phyloP scores from a whole-genome alignment of 2,113 vertebrate species.

The Oreotrochilus melanogaster region DNA sequence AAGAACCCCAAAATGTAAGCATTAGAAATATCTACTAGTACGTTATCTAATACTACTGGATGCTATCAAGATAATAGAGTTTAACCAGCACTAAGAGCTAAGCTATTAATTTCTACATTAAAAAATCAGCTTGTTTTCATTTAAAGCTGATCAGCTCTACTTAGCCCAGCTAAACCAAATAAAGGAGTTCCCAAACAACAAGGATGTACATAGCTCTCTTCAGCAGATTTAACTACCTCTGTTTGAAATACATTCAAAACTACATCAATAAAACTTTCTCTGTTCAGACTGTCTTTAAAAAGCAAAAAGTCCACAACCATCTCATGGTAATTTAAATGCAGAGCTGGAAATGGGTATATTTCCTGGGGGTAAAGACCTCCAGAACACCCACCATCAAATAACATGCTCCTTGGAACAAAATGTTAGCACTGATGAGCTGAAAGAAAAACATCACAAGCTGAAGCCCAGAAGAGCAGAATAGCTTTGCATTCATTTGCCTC shows the following conservation, averaged over 20 bases:
- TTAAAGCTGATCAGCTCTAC: conserved; percentile 17
- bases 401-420: neutral
- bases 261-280: neutral
- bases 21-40: neutral
- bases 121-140: conserved; percentile 35
- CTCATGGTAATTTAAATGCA: neutral
- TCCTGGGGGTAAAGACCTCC: neutral
- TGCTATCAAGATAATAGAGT: neutral
- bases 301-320: neutral
- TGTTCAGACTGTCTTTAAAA: neutral
- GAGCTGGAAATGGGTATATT: neutral
- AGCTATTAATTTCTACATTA: neutral
- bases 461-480: neutral
- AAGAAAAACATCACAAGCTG: neutral
- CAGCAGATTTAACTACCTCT: neutral
- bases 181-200: neutral
- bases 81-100: neutral
- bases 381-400: neutral
- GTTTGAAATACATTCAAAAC: neutral
- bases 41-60: neutral
- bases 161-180: neutral
- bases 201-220: neutral
- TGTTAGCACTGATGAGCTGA: neutral
- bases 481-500: conserved; percentile 13
- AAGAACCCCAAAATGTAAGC: neutral